Evolutionary conservation across 2,888 invertebrate genomes (phyloP).

Genomic region (Melanargia galathea): DNA sequence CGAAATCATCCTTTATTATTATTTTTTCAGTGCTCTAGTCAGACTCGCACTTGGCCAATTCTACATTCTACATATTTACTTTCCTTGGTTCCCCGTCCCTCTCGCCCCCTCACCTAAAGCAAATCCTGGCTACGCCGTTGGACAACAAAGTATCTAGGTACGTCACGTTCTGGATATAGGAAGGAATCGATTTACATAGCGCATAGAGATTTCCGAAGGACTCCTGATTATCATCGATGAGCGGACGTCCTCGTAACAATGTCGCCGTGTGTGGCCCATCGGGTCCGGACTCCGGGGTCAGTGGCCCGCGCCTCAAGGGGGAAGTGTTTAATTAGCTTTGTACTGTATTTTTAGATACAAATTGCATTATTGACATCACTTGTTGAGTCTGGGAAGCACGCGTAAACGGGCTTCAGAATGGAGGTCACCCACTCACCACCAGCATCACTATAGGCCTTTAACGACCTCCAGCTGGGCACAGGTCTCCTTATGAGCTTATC

Average conservation of each 20-base stretch:
- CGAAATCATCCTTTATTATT: too few species aligned
- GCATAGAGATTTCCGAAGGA: constrained; percentile 19
- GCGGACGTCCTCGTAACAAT: constrained; percentile 42
- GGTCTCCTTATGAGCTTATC: too few species aligned
- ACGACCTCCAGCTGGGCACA: too few species aligned
- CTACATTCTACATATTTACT: too few species aligned
- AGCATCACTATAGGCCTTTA: too few species aligned
- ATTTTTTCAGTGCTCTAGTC: too few species aligned
- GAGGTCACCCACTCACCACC: too few species aligned
- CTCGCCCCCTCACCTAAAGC: too few species aligned
- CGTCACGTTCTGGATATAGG: not conserved
- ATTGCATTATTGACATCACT: constrained; percentile 14
- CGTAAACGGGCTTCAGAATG: constrained; percentile 1
- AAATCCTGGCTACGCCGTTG: too few species aligned
- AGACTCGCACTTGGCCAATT: too few species aligned
- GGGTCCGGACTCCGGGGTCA: constrained; percentile 36
- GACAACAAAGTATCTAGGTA: too few species aligned
- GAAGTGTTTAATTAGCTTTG: constrained; percentile 22
- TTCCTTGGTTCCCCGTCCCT: too few species aligned
- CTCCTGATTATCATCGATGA: constrained; percentile 36
- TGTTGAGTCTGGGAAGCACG: not conserved
- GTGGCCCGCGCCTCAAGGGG: constrained; percentile 17
- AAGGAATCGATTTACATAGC: constrained; percentile 11
- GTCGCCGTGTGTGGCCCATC: constrained; percentile 44
- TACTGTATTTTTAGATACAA: constrained; percentile 21